Evolutionary conservation across 2,888 invertebrate genomes (phyloP).

Genomic region (Ectobius pallidus): DNA sequence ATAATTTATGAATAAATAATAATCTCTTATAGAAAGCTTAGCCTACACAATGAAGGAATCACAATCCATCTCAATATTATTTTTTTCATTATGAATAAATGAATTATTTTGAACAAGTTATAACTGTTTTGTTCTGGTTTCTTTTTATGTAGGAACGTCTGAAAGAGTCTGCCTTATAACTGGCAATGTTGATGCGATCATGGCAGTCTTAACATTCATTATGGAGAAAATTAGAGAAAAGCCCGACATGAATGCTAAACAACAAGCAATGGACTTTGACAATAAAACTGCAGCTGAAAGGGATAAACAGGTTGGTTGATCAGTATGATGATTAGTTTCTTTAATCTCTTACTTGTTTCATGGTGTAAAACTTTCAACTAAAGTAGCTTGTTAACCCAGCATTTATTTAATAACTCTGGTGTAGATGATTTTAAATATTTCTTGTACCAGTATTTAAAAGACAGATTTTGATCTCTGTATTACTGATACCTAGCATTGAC

Average conservation of each 20-base stretch:
- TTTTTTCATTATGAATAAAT: too few species aligned
- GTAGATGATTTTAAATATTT: not conserved
- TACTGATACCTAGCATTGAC: too few species aligned
- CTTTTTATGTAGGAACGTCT: slow-evolving; percentile 74
- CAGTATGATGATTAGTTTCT: not conserved
- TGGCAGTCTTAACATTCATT: slow-evolving; percentile 90
- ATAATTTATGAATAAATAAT: too few species aligned
- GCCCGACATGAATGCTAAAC: slow-evolving; percentile 85
- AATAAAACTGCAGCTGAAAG: slow-evolving; percentile 81
- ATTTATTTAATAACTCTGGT: not conserved
- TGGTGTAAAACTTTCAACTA: not conserved
- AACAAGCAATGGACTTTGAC: slow-evolving; percentile 77
- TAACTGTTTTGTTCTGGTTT: too few species aligned
- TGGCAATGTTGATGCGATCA: slow-evolving; percentile 87
- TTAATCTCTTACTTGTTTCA: not conserved
- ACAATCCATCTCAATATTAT: too few species aligned
- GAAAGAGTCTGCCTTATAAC: slow-evolving; percentile 94
- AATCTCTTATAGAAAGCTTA: too few species aligned
- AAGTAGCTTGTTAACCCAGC: not conserved
- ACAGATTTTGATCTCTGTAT: too few species aligned
- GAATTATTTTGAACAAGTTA: too few species aligned
- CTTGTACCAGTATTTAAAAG: too few species aligned
- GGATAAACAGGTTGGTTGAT: slow-evolving; percentile 74
- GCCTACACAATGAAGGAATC: too few species aligned
- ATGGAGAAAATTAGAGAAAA: slow-evolving; percentile 96